Evolutionary conservation across 2,797 vertebrate genomes (phyloP).

Genomic region (Orientallactaga sibirica): DNA sequence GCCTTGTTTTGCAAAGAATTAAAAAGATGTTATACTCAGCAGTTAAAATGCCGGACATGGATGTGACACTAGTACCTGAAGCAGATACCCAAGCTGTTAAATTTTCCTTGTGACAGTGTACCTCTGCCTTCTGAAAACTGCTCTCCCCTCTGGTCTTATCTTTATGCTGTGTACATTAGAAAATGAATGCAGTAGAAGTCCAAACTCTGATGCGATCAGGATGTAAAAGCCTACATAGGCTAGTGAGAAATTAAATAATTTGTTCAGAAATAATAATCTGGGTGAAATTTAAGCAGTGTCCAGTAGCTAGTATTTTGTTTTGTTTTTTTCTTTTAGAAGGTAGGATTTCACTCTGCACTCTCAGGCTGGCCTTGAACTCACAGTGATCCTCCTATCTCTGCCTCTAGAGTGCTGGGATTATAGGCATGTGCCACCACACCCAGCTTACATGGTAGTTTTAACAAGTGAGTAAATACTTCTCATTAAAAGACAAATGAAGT

Average conservation of each 20-base stretch:
- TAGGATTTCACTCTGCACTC: too few species aligned
- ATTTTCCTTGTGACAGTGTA: neutral
- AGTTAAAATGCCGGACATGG: neutral
- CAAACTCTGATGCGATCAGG: neutral
- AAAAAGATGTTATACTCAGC: neutral
- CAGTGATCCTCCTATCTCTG: too few species aligned
- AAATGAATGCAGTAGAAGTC: neutral
- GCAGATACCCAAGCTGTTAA: neutral
- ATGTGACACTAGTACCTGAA: neutral
- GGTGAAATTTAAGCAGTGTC: conserved; percentile 20
- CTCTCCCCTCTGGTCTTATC: neutral
- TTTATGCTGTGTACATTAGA: neutral
- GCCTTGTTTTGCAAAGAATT: conserved; percentile 21
- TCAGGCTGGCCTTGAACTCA: too few species aligned
- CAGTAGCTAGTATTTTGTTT: neutral
- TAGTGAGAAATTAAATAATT: conserved; percentile 29
- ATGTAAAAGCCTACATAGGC: neutral
- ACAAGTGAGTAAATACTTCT: neutral
- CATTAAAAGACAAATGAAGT: too few species aligned
- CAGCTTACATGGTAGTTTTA: neutral
- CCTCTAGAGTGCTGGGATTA: too few species aligned
- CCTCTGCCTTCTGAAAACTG: neutral
- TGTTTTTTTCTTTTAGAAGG: too few species aligned
- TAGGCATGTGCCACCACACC: too few species aligned
- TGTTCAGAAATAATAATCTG: conserved; percentile 5